Evolutionary conservation across 2,113 vertebrate species (phyloP), one percentile per base, ranked within the genome.

Genomic region (Grus americana): DNA sequence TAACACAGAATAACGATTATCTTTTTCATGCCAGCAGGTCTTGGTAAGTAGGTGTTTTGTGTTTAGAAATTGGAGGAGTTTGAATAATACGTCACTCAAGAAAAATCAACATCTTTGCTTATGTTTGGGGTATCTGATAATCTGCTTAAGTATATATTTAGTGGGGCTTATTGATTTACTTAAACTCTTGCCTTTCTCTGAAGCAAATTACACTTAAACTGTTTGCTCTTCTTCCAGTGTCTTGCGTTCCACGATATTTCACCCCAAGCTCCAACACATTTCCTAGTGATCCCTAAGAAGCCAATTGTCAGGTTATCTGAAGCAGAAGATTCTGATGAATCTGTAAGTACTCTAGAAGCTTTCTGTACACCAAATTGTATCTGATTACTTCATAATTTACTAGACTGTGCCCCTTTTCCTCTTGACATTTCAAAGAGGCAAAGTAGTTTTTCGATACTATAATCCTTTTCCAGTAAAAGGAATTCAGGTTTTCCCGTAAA

Each of bases 261-360:
- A 68, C 99, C 99, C 42, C 99, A 99, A 98, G 99, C 99, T 75
- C 99, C 99, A 65, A 99, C 98, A 34, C 99, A 99, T 97, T 99
- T 99, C 96, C 97, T 99, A 44, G 99, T 99, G 30, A 98, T 99
- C 80, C 99, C 99, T 13, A 99, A 98, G 97, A 99, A 99, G 93
- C 98, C 98, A 46, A 99, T 99, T 84, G 59, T 98, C 66, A 98
- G 98, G 42, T 98, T 99, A 81, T 99, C 99, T 40, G 98, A 98
- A 96, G 99, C 97, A 14, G 98, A 99, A 90, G 99, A 99, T 5
- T 79, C 94, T 22, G 99, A 99, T 97, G 98, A 99, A 93, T 98
- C 97, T 80, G 99, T 99, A 98, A 99, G 99, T 99, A 95, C 34
- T 79, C 32, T 36, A 54, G n/a, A 89, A 83, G n/a, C 40, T 74